Evolutionary conservation across 2,797 vertebrate genomes (phyloP).

Genomic region (Paguma larvata): DNA sequence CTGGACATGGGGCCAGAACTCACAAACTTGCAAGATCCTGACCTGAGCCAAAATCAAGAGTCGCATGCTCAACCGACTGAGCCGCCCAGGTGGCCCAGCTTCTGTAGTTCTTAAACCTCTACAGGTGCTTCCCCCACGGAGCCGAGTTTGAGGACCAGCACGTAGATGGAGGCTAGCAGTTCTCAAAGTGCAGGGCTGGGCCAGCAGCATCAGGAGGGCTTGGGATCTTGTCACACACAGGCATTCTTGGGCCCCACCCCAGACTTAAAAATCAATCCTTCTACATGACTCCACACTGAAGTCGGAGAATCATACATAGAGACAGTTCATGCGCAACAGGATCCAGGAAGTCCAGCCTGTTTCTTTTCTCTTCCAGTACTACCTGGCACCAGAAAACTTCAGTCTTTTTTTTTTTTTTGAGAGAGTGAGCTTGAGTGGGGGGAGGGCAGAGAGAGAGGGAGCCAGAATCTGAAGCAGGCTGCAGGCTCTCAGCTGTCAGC

Average conservation of each 20-base stretch:
- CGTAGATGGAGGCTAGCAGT: background rate
- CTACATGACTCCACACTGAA: background rate
- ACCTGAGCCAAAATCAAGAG: too few relatives aligned
- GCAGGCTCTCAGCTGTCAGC: too few relatives aligned
- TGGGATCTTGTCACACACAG: background rate
- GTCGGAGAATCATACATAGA: background rate
- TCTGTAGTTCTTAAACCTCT: background rate
- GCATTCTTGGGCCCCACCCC: background rate
- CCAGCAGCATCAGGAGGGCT: background rate
- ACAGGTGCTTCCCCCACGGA: background rate
- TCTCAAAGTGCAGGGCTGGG: background rate
- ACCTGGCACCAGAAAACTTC: background rate
- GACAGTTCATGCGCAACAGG: background rate
- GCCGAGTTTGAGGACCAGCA: background rate
- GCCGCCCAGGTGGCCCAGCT: too few relatives aligned
- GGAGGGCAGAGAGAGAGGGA: too few relatives aligned
- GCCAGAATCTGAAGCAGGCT: too few relatives aligned
- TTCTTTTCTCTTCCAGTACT: background rate
- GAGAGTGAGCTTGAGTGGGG: too few relatives aligned
- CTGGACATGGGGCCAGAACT: too few relatives aligned
- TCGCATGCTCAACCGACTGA: too few relatives aligned
- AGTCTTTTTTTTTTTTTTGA: too few relatives aligned
- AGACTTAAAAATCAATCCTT: background rate
- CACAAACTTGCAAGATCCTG: too few relatives aligned
- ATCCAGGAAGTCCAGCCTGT: conserved; percentile 48